A percentile compares a stretch with the other conserved stretches of the same genome.
phyloP scores from a whole-genome alignment of 2,888 invertebrate genomes.

The Leptogaster cylindrica region DNA sequence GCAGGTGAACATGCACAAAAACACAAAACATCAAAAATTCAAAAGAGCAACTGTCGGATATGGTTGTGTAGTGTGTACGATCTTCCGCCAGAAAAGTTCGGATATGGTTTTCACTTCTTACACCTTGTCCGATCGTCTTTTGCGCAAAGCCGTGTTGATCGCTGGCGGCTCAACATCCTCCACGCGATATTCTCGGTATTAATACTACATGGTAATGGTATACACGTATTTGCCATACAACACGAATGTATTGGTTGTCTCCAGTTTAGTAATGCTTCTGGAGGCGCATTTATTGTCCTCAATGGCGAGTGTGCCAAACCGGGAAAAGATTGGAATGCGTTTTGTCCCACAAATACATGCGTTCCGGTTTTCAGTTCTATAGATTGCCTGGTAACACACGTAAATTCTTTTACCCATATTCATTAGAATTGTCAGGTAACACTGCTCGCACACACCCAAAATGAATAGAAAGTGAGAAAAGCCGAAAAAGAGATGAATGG shows the following conservation, averaged over 20 bases:
- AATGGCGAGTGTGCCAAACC: conserved; percentile 31
- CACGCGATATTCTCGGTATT: conserved; percentile 15
- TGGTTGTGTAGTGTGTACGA: conserved; percentile 20
- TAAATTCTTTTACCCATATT: not conserved
- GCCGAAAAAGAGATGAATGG: conserved; percentile 40
- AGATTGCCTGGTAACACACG: not conserved
- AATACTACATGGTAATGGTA: no score
- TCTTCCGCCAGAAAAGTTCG: conserved; percentile 25
- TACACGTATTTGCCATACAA: no score
- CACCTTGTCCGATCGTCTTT: conserved; percentile 23
- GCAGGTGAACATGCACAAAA: conserved; percentile 27
- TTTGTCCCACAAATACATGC: conserved; percentile 30
- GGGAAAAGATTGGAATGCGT: conserved; percentile 29
- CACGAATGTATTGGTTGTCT: conserved; percentile 9
- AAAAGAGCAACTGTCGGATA: conserved; percentile 5
- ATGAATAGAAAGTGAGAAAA: conserved; percentile 36
- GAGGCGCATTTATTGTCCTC: conserved; percentile 25
- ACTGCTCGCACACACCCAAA: not conserved
- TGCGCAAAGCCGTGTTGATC: conserved; percentile 10
- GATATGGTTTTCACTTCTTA: conserved; percentile 38
- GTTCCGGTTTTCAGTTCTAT: not conserved
- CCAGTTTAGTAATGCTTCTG: conserved; percentile 15
- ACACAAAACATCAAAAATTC: conserved; percentile 19
- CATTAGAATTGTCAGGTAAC: not conserved
- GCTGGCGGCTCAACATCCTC: conserved; percentile 12